Percentiles rank a stretch among this genome's conserved stretches.
These are phyloP conservation scores for Rhizomys pruinosus DNA, from an alignment of 2,113 vertebrate genomes.

Conservation along the genomic window DNA sequence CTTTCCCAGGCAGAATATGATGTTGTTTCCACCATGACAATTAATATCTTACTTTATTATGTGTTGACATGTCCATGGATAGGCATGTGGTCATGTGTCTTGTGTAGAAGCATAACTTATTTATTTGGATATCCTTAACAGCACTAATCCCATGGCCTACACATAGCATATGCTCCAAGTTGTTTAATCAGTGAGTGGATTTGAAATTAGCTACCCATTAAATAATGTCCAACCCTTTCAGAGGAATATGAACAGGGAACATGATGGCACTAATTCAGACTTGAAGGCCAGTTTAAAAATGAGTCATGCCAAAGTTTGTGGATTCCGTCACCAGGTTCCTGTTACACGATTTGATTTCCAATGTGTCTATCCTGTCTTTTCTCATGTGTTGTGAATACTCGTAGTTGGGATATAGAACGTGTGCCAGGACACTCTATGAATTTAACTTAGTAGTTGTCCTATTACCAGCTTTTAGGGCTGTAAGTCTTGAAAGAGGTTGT, in stretches of 20 bases:
- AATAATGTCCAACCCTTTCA: background rate
- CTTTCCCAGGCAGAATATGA: background rate
- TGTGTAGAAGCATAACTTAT: background rate
- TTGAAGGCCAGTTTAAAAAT: conserved; percentile 28
- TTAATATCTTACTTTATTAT: background rate
- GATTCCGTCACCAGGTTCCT: conserved; percentile 2
- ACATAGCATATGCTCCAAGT: background rate
- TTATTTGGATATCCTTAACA: conserved; percentile 26
- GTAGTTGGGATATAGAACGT: background rate
- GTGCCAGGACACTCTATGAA: background rate
- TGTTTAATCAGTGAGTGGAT: background rate
- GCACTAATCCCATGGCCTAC: background rate
- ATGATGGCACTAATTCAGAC: background rate
- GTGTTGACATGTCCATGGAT: background rate
- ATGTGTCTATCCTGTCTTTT: background rate
- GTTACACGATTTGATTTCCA: conserved; percentile 3
- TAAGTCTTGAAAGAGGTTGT: conserved; percentile 19
- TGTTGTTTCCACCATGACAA: conserved; percentile 5
- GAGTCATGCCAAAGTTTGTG: background rate
- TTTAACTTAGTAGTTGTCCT: conserved; percentile 12
- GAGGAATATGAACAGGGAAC: background rate
- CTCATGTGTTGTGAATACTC: conserved; percentile 19
- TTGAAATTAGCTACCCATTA: conserved; percentile 8
- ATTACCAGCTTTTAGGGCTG: conserved; percentile 5
- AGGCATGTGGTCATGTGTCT: background rate